Evolutionary conservation across 2,113 vertebrate species (phyloP).

Genomic region (Serilophus lunatus): DNA sequence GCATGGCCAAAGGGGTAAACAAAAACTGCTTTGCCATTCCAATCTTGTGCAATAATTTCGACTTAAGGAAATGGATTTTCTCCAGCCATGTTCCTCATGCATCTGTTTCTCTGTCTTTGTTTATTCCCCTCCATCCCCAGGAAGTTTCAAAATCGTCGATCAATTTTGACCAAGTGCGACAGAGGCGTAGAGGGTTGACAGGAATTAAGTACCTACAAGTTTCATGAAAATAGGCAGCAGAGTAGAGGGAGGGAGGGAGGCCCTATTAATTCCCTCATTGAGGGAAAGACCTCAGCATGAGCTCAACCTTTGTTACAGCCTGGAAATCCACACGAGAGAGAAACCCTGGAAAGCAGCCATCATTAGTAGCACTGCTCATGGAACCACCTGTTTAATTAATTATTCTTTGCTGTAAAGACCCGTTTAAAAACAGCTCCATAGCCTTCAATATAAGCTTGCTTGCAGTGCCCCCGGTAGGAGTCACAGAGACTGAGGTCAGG

Average conservation of each 20-base stretch:
- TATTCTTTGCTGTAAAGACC: constrained; percentile 52
- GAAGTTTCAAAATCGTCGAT: constrained; percentile 42
- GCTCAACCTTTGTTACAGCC: constrained; percentile 64
- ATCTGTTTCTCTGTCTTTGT: constrained; percentile 42
- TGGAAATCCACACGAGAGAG: constrained; percentile 63
- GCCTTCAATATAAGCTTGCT: constrained; percentile 58
- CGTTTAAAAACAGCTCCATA: constrained; percentile 36
- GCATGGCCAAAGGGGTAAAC: not conserved
- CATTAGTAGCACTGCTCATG: constrained; percentile 45
- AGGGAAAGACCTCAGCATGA: constrained; percentile 63
- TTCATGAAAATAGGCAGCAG: constrained; percentile 47
- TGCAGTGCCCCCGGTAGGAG: constrained; percentile 65
- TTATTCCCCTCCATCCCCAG: not conserved
- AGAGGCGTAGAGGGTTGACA: constrained; percentile 21
- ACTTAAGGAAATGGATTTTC: not conserved
- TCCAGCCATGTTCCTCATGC: not conserved
- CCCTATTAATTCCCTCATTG: constrained; percentile 62
- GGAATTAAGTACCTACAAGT: constrained; percentile 63
- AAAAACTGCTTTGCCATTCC: not conserved
- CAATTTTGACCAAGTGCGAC: constrained; percentile 35
- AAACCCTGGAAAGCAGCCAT: constrained; percentile 67
- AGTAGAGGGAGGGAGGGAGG: constrained; percentile 50
- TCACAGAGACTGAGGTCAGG: not conserved
- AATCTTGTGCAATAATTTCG: not conserved
- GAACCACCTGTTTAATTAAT: constrained; percentile 69